Percentiles rank a stretch among this genome's conserved stretches.
Conservation (phyloP, 2,888 invertebrate species). For the Acrocera orbiculus region DNA sequence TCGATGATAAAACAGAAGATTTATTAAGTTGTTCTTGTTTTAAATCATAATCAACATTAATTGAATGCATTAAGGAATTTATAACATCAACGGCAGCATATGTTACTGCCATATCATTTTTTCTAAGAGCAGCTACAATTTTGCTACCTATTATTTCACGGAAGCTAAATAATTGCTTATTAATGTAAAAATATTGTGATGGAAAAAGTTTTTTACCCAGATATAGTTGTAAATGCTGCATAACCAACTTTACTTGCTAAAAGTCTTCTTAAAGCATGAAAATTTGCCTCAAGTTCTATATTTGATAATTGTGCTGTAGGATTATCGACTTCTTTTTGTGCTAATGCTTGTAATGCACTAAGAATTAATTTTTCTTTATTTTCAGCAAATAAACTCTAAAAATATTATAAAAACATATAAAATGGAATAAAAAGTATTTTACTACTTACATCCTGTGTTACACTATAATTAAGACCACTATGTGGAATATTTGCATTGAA, state of each 20-base stretch:
- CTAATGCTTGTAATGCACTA: slow-evolving; percentile 70
- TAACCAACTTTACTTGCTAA: slow-evolving; percentile 98
- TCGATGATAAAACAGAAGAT: slow-evolving; percentile 79
- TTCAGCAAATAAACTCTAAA: slow-evolving; percentile 86
- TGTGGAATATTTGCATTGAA: slow-evolving; percentile 98
- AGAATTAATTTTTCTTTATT: slow-evolving; percentile 96
- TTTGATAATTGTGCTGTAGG: slow-evolving; percentile 39
- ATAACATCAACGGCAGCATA: slow-evolving; percentile 96
- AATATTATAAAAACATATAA: slow-evolving; percentile 18
- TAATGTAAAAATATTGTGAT: not conserved
- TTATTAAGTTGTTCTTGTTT: slow-evolving; percentile 97
- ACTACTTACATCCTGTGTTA: slow-evolving; percentile 79
- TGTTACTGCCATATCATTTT: slow-evolving; percentile 76
- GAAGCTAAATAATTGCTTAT: slow-evolving; percentile 41
- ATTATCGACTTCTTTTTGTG: slow-evolving; percentile 50
- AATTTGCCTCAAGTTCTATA: slow-evolving; percentile 78
- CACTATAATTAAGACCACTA: slow-evolving; percentile 89
- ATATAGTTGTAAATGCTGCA: slow-evolving; percentile 78
- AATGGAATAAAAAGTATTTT: slow-evolving; percentile 8
- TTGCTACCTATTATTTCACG: slow-evolving; percentile 87
- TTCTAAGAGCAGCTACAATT: slow-evolving; percentile 75
- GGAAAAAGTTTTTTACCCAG: slow-evolving; percentile 40
- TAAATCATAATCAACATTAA: slow-evolving; percentile 91
- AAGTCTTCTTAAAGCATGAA: slow-evolving; percentile 81
- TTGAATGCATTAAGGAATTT: slow-evolving; percentile 96